These are phyloP conservation scores for Podocnemis expansa DNA, from an alignment of 2,113 vertebrate genomes.

Conservation along the genomic window DNA sequence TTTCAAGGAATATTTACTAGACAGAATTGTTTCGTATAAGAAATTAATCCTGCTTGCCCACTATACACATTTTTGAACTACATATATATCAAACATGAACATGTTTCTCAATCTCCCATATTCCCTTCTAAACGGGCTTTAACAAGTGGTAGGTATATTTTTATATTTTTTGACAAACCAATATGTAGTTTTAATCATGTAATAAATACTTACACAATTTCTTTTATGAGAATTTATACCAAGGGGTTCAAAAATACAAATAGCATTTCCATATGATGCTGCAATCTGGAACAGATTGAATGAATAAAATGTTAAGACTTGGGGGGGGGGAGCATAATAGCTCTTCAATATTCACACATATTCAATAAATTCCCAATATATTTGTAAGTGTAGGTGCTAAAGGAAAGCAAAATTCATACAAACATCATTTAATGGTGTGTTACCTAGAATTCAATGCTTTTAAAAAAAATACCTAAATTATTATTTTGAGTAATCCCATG, in stretches of 20 bases:
- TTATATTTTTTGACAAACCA: background rate
- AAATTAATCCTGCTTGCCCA: background rate
- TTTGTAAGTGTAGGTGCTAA: background rate
- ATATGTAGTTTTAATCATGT: background rate
- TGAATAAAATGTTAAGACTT: constrained; percentile 14
- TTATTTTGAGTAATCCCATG: background rate
- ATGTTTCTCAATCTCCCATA: background rate
- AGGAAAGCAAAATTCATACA: background rate
- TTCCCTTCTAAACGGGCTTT: background rate
- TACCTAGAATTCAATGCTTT: background rate
- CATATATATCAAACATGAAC: background rate
- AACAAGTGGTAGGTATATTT: background rate
- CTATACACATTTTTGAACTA: background rate
- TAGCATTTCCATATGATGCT: constrained; percentile 97
- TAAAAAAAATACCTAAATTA: background rate
- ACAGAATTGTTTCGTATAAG: background rate
- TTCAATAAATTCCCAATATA: background rate
- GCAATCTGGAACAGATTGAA: constrained; percentile 88
- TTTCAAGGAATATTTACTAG: background rate
- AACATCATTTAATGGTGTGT: background rate
- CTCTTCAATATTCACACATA: background rate
- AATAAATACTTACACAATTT: constrained; percentile 89
- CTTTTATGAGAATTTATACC: constrained; percentile 93
- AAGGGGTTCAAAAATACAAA: constrained; percentile 97
- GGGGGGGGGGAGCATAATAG: background rate